Base-by-base conservation (phyloP, 2,888 invertebrate genomes). In the Erebia ligea region DNA sequence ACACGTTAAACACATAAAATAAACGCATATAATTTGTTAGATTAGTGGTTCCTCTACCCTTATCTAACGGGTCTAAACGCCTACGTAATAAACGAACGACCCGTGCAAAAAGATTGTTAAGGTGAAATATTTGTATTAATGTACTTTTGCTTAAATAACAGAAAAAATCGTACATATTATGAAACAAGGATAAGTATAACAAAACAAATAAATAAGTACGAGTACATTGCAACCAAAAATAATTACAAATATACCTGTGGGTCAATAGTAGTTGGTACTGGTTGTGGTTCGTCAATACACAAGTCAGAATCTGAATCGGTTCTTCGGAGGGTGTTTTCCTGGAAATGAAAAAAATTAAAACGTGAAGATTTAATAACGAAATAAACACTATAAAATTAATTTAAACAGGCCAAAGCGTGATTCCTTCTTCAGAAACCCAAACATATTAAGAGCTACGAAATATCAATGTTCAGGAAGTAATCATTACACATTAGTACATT, bases 301-400 rank as follows among this genome's bases (percentile, higher is more conserved):
- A 98, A 94, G 88, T 98, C 98, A n/a, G 97, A 97, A 90, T 98
- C 98, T 4, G 98, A 98, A 88, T 98, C 98, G 62, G 95, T 94
- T 82, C 95, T 95, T 79, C 95, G 94, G 73, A 95, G 94, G 76
- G 94, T 92, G 79, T 94, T 76, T 63, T 76, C 75, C 76, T 76
- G 62, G 52, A 74, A 72, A 65, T 57, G 25, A 56, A 61, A 50
- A 13, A 50, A 58, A 13, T 17, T 40, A 15, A 40, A 8, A 40
- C 5, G 10, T 58, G 0, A n/a, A 9, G n/a, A 59, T n/a, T n/a
- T 40, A 40, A 17, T 15, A 45, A 45, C 45, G 45, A 45, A 45
- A 45, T 45, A 45, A 45, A 45, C 10, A 3, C 45, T 11, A 45
- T 1, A 45, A 45, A 40, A 40, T 34, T 40, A 40, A 40, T 40